Evolutionary conservation across 2,113 vertebrate species (phyloP).

Genomic region (Sialia sialis): DNA sequence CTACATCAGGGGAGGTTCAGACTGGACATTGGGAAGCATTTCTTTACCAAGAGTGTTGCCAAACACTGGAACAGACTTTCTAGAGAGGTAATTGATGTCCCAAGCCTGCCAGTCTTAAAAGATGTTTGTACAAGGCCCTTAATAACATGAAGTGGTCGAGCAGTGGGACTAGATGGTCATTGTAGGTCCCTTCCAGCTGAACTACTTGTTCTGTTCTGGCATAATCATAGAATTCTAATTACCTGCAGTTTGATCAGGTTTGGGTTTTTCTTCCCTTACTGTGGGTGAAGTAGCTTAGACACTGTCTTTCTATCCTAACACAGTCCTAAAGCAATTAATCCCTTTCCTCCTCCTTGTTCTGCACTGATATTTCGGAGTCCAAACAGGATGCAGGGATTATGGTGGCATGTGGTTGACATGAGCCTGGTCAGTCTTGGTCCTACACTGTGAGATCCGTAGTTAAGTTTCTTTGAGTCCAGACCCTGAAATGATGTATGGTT

Average conservation of each 20-base stretch:
- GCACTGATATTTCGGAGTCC: not conserved
- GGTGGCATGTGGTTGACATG: not conserved
- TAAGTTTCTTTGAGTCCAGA: not conserved
- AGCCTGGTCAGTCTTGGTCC: not conserved
- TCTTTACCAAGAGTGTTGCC: not conserved
- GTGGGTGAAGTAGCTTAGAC: not conserved
- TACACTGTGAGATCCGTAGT: not conserved
- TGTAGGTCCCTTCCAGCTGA: not conserved
- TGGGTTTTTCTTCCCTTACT: not conserved
- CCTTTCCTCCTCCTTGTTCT: not conserved
- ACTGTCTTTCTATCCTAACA: not conserved
- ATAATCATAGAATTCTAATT: not conserved
- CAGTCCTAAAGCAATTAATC: not conserved
- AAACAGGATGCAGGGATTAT: not conserved
- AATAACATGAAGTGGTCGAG: not conserved
- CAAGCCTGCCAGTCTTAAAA: not conserved
- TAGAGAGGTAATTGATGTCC: not conserved
- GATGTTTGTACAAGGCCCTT: not conserved
- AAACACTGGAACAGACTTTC: not conserved
- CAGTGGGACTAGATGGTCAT: not conserved
- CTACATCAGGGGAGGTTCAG: rapidly evolving
- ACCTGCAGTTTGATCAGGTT: not conserved
- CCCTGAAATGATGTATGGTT: not conserved
- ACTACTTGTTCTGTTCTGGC: not conserved
- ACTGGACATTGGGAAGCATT: not conserved